Base-by-base conservation (phyloP, 2,797 vertebrate genomes). In the Amblyopsis hoosieri region DNA sequence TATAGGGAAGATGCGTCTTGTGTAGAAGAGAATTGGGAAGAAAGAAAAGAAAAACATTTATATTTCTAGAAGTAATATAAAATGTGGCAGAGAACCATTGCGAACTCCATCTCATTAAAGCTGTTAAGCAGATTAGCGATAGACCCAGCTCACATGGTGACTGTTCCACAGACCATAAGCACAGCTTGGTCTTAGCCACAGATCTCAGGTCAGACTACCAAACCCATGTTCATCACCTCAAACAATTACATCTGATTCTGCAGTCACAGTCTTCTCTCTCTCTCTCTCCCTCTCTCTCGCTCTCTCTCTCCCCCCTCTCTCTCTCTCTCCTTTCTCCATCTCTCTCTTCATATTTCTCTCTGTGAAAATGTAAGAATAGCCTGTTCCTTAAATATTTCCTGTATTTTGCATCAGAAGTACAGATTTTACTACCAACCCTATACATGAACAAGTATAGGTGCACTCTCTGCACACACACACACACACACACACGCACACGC, bases 61-160 rank as follows among this genome's bases (percentile, higher is more conserved):
- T 2, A 23, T 23, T 2, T 23, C 2, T 23, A 23, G 19, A 23
- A 23, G 19, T 23, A 23, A 23, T 23, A 23, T 23, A 23, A 23
- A 23, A 23, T 23, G 67, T 37, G 50, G 47, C 48, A 46, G 54
- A 45, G 52, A 14, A 47, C 58, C 64, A 48, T 50, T 55, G 78
- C 64, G 69, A 71, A 76, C 69, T 75, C 67, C 78, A 82, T 82
- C 74, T 72, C 79, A 57, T 62, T 76, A 87, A 85, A 89, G 78
- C 85, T 56, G 71, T 58, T 86, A 87, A 89, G 84, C 81, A 90
- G 87, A 88, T 90, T 90, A 89, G 72, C 72, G 72, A 73, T 75
- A 77, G 69, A 71, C 73, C 37, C 57, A 67, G 76, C 77, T 84
- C 84, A 88, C 86, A 84, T 79, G 78, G 75, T 58, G 71, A 77